Conservation (phyloP, 2,113 vertebrate genomes). For the Tachuris rubrigastra region DNA sequence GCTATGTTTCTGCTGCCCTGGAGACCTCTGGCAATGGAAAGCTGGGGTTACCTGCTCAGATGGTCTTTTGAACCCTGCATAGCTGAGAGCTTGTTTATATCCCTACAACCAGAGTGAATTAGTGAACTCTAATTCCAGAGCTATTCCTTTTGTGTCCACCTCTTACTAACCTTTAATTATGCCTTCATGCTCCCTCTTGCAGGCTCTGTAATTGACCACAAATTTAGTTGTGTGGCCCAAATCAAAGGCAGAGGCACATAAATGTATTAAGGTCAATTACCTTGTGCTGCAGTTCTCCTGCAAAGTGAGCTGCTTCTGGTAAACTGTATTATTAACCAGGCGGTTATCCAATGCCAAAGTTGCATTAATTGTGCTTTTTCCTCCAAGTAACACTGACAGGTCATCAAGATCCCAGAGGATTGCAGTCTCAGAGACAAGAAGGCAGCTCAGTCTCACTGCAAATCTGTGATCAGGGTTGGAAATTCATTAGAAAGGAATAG, state of each 20-base stretch:
- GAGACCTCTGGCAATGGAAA: background rate
- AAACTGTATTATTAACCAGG: background rate
- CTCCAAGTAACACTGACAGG: background rate
- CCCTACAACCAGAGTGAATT: background rate
- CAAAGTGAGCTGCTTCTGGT: constrained; percentile 25
- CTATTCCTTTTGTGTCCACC: background rate
- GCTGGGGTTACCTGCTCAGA: background rate
- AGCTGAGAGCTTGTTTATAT: background rate
- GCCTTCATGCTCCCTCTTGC: background rate
- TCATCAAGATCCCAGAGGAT: background rate
- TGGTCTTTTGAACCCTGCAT: background rate
- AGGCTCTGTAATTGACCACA: constrained; percentile 49
- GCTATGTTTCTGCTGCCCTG: background rate
- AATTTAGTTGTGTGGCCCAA: constrained; percentile 19
- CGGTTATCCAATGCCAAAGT: background rate
- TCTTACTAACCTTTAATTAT: constrained; percentile 48
- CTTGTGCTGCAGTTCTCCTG: background rate
- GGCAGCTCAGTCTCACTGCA: background rate
- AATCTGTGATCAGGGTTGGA: background rate
- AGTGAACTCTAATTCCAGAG: constrained; percentile 5
- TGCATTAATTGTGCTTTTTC: background rate
- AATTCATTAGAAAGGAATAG: background rate
- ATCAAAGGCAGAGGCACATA: constrained; percentile 12
- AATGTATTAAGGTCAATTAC: constrained; percentile 28
- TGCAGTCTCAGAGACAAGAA: background rate